These are phyloP conservation scores for Myripristis jacobus DNA, from an alignment of 2,797 vertebrate species.

Conservation along the genomic window DNA sequence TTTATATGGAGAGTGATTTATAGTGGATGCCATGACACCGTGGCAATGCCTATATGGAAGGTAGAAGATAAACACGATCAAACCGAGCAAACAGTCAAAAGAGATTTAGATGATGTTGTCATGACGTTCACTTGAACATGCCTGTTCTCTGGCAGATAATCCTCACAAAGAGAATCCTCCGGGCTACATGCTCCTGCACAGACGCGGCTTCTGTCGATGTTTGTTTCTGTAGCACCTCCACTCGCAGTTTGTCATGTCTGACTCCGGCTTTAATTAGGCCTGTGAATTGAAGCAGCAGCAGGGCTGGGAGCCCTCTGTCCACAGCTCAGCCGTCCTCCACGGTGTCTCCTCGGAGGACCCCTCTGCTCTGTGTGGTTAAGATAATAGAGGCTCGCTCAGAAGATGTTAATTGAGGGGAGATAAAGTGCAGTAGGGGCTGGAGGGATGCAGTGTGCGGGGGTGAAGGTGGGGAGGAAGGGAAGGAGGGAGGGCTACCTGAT, in stretches of 20 bases:
- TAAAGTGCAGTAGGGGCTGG: slow-evolving; percentile 77
- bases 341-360: slow-evolving; percentile 71
- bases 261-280: slow-evolving; percentile 78
- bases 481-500: slow-evolving; percentile 71
- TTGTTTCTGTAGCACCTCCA: slow-evolving; percentile 70
- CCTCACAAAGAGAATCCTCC: slow-evolving; percentile 72
- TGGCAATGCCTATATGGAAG: slow-evolving; percentile 31
- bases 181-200: slow-evolving; percentile 58
- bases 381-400: slow-evolving; percentile 78
- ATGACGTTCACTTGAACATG: slow-evolving; percentile 65
- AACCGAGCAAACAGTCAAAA: slow-evolving; percentile 62
- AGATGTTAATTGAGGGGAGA: slow-evolving; percentile 84
- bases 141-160: slow-evolving; percentile 74
- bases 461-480: slow-evolving; percentile 8
- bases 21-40: slow-evolving; percentile 24
- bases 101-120: slow-evolving; percentile 74
- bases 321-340: slow-evolving; percentile 68
- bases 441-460: slow-evolving; percentile 67
- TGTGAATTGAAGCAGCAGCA: slow-evolving; percentile 59
- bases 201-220: slow-evolving; percentile 47
- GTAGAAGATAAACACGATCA: slow-evolving; percentile 69
- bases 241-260: slow-evolving; percentile 74
- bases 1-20: slow-evolving; percentile 41
- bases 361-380: slow-evolving; percentile 77
- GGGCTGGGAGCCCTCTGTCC: slow-evolving; percentile 71